Conservation (phyloP, 2,113 vertebrate species). For the Entelurus aequoreus region DNA sequence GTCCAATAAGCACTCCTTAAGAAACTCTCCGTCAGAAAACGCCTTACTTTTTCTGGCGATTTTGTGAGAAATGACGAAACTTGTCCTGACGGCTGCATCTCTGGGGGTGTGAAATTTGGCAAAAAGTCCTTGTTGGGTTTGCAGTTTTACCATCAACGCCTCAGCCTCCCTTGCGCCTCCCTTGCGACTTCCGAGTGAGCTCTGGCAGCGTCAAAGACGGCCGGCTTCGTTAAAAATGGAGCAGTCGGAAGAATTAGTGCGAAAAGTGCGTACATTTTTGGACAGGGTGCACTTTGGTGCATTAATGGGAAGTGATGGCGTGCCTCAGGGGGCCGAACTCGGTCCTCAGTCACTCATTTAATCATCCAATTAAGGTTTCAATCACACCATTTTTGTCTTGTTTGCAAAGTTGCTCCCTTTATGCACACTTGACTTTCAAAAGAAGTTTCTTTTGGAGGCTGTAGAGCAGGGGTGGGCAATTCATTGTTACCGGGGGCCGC, state of each 20-base stretch:
- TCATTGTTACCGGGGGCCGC: too few species aligned
- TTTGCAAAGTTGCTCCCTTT: constrained; percentile 31
- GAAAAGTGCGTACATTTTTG: neutral
- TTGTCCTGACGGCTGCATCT: too few species aligned
- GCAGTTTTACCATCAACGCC: too few species aligned
- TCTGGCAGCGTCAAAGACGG: constrained; percentile 28
- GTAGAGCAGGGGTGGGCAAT: too few species aligned
- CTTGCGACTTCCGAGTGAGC: constrained; percentile 46
- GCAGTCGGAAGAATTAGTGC: constrained; percentile 4
- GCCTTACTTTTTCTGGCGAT: too few species aligned
- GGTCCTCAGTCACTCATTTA: constrained; percentile 1
- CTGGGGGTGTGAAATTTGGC: too few species aligned
- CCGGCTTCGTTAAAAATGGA: constrained; percentile 5
- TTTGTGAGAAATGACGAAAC: too few species aligned
- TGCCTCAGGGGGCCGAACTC: constrained; percentile 8
- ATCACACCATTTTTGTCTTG: neutral
- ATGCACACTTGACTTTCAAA: constrained; percentile 37
- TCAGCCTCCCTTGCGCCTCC: too few species aligned
- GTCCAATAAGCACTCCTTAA: too few species aligned
- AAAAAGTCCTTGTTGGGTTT: too few species aligned
- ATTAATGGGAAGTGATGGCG: neutral
- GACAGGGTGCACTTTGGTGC: neutral
- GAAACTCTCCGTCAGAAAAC: too few species aligned
- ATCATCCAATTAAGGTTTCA: neutral
- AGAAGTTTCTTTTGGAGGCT: neutral